Conservation (phyloP, 1,140 invertebrate species). For the Aethina tumida region DNA sequence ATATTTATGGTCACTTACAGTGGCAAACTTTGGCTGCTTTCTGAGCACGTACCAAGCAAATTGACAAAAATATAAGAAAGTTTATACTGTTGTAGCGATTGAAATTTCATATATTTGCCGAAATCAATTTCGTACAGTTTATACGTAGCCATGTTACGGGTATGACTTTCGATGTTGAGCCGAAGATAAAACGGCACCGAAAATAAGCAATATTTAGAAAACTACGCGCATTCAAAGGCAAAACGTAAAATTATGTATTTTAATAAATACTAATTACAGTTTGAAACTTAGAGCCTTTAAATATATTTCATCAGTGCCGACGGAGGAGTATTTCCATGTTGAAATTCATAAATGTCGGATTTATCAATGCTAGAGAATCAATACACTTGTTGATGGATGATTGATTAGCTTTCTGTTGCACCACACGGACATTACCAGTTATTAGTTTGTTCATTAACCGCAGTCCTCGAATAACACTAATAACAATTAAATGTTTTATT, state of each 20-base stretch:
- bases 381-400: neutral
- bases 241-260: no score
- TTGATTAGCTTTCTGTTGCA: neutral
- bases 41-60: neutral
- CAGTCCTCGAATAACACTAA: no score
- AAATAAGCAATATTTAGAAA: no score
- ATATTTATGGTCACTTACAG: no score
- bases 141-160: neutral
- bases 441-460: no score
- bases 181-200: neutral
- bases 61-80: neutral
- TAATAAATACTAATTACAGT: neutral
- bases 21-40: constrained; percentile 2
- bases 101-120: constrained; percentile 1
- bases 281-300: neutral
- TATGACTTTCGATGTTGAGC: neutral
- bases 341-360: neutral
- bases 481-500: no score
- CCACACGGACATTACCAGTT: no score
- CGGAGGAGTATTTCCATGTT: constrained; percentile 2
- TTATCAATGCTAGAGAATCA: constrained; percentile 1
- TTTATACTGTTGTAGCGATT: neutral
- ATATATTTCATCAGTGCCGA: neutral
- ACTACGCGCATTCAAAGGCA: no score
- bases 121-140: neutral